phyloP scores from a whole-genome alignment of 2,797 vertebrate species.

The Salmo trutta region DNA sequence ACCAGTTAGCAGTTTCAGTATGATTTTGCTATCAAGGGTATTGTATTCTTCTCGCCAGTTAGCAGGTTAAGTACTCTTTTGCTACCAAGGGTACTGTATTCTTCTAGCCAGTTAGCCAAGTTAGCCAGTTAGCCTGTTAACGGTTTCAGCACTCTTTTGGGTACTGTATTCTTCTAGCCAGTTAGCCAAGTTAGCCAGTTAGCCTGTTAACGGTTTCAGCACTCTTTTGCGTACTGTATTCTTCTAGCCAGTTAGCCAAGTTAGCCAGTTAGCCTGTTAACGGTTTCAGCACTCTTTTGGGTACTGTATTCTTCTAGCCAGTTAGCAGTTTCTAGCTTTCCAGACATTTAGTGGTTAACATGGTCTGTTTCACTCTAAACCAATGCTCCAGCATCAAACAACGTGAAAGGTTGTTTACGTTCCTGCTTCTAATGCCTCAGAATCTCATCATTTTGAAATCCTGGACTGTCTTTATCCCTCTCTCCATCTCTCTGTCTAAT shows the following conservation, averaged over 20 bases:
- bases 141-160: conserved; percentile 47
- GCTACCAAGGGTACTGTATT: conserved; percentile 61
- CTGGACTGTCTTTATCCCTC: conserved; percentile 59
- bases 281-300: conserved; percentile 46
- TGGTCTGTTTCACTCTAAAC: conserved; percentile 53
- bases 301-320: conserved; percentile 51
- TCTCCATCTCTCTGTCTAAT: conserved; percentile 60
- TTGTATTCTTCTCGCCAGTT: not conserved
- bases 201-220: conserved; percentile 52
- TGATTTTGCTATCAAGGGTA: no score
- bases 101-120: conserved; percentile 39
- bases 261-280: not conserved
- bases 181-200: no score
- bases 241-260: conserved; percentile 5
- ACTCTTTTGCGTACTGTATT: conserved; percentile 59
- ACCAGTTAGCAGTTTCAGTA: conserved; percentile 54
- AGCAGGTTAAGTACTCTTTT: conserved; percentile 51
- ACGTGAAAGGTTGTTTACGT: conserved; percentile 68
- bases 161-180: conserved; percentile 50
- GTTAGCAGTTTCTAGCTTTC: conserved; percentile 40
- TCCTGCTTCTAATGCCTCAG: conserved; percentile 62
- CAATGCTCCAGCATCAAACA: conserved; percentile 65
- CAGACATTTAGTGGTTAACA: conserved; percentile 63
- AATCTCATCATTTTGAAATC: conserved; percentile 66
- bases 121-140: conserved; percentile 1